phyloP scores from a whole-genome alignment of 2,888 invertebrate species.

The Latheticus oryzae region DNA sequence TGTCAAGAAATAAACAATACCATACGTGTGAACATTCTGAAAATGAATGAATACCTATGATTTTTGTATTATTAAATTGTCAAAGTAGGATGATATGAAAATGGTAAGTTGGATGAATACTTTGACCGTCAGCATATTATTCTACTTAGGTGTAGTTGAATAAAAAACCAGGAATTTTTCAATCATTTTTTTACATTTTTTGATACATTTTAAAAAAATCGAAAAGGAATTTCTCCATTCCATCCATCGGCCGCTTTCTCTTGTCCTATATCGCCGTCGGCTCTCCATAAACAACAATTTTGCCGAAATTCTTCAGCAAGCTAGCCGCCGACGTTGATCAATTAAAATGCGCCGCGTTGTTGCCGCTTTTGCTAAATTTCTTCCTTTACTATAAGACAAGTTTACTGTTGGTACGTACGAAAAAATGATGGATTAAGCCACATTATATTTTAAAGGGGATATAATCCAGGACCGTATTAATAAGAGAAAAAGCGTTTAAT shows the following conservation, averaged over 20 bases:
- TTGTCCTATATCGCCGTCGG: neutral
- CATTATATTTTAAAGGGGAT: conserved; percentile 26
- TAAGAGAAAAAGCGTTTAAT: conserved; percentile 50
- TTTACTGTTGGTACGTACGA: conserved; percentile 5
- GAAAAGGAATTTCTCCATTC: conserved; percentile 9
- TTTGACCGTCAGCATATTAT: no score
- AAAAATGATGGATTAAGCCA: conserved; percentile 31
- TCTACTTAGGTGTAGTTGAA: no score
- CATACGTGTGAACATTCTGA: no score
- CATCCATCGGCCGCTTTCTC: no score
- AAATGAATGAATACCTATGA: no score
- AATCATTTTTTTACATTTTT: no score
- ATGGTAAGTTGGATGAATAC: no score
- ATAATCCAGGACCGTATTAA: conserved; percentile 31
- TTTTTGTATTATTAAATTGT: no score
- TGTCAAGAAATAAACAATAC: no score
- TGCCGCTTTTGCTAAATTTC: conserved; percentile 23
- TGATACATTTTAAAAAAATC: no score
- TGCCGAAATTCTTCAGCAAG: conserved; percentile 11
- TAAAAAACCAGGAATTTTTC: no score
- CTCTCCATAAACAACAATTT: conserved; percentile 9
- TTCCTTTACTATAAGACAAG: neutral
- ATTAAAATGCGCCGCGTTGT: conserved; percentile 34
- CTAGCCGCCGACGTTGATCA: conserved; percentile 23
- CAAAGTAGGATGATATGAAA: no score